Conservation (phyloP, 2,888 invertebrate species). For the Drosophila falleni region DNA sequence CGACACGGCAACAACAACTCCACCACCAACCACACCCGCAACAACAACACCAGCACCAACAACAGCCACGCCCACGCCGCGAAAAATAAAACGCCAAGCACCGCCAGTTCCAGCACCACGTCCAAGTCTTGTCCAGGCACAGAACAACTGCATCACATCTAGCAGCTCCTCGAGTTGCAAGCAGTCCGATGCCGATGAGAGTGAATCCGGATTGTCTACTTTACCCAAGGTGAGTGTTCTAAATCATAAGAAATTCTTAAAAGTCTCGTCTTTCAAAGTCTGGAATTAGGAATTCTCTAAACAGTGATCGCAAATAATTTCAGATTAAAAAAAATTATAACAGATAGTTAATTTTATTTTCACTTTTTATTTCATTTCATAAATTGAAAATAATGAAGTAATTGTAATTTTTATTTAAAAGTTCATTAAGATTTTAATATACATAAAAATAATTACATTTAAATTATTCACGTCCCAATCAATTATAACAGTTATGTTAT, state of each 20-base stretch:
- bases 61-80: slow-evolving; percentile 41
- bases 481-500: too few species aligned
- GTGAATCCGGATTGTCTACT: slow-evolving; percentile 78
- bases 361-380: too few species aligned
- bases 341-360: background rate
- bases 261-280: background rate
- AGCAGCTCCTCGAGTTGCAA: slow-evolving; percentile 64
- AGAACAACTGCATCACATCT: slow-evolving; percentile 43
- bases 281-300: too few species aligned
- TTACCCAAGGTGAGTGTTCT: slow-evolving; percentile 73
- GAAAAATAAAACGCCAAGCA: slow-evolving; percentile 55
- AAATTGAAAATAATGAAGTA: too few species aligned
- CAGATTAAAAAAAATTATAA: background rate
- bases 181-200: slow-evolving; percentile 76
- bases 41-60: background rate
- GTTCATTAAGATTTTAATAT: too few species aligned
- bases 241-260: background rate
- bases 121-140: slow-evolving; percentile 46
- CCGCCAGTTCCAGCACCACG: slow-evolving; percentile 68
- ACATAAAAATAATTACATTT: too few species aligned
- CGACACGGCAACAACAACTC: slow-evolving; percentile 22
- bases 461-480: too few species aligned
- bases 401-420: too few species aligned
- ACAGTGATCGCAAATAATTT: background rate
- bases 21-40: background rate